Percentiles rank a stretch among this genome's conserved stretches.
Conservation (phyloP, 1,140 invertebrate genomes). For the Nylanderia fulva region DNA sequence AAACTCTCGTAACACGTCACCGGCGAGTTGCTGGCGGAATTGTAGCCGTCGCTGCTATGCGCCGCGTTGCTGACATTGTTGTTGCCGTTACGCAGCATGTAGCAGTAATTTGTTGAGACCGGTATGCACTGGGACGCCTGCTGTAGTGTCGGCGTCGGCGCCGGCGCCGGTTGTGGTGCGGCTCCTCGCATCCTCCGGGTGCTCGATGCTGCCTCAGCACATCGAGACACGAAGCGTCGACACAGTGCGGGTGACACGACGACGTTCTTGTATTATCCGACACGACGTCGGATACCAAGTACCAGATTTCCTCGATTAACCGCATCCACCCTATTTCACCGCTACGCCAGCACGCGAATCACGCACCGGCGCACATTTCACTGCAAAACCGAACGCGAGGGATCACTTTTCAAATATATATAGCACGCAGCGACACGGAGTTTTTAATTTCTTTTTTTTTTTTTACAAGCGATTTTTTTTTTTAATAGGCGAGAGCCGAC, state of each 20-base stretch:
- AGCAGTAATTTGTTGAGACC: neutral
- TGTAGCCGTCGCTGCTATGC: conserved; percentile 77
- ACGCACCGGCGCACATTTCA: too few relatives aligned
- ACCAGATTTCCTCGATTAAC: neutral
- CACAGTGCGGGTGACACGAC: neutral
- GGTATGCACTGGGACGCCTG: conserved; percentile 11
- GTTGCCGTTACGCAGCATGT: conserved; percentile 32
- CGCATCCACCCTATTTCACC: too few relatives aligned
- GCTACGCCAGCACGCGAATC: too few relatives aligned
- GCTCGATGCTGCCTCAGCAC: neutral
- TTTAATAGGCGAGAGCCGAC: too few relatives aligned
- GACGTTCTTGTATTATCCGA: neutral
- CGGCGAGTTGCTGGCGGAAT: conserved; percentile 79
- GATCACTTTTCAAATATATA: too few relatives aligned
- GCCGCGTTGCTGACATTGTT: conserved; percentile 70
- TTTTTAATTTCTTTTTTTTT: too few relatives aligned
- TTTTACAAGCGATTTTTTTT: too few relatives aligned
- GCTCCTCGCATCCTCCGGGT: neutral
- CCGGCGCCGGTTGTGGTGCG: conserved; percentile 5
- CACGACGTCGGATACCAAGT: neutral
- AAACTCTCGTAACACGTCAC: conserved; percentile 74
- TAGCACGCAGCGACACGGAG: too few relatives aligned
- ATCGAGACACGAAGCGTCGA: neutral
- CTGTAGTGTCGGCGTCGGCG: neutral
- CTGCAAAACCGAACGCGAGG: too few relatives aligned